A percentile compares a stretch with the other conserved stretches of the same genome.
Evolutionary conservation across 2,113 vertebrate genomes (phyloP).

Genomic region (Tichodroma muraria): DNA sequence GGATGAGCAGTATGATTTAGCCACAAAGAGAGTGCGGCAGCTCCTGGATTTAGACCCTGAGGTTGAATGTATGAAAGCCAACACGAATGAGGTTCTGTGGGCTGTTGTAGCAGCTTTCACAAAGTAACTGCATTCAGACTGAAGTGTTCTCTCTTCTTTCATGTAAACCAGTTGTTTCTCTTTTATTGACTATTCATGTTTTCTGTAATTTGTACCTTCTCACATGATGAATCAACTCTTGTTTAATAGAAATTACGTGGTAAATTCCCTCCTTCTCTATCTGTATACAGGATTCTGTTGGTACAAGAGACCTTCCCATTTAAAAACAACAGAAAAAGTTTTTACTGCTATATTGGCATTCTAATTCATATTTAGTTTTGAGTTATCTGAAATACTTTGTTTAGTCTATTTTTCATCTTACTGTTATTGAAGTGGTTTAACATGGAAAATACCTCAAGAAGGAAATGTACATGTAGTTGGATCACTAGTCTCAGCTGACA

Average conservation of each 20-base stretch:
- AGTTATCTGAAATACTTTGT: conserved; percentile 25
- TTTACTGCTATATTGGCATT: conserved; percentile 75
- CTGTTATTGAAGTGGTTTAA: conserved; percentile 40
- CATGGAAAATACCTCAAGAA: conserved; percentile 14
- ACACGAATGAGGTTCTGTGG: conserved; percentile 89
- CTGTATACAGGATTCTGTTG: conserved; percentile 67
- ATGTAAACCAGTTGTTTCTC: conserved; percentile 62
- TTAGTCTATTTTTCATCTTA: conserved; percentile 17
- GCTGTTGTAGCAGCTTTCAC: conserved; percentile 94
- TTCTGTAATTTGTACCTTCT: conserved; percentile 71
- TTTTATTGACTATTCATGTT: conserved; percentile 65
- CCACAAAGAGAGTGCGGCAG: conserved; percentile 92
- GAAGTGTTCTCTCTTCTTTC: conserved; percentile 36
- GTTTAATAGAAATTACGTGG: conserved; percentile 60
- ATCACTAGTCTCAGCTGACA: conserved; percentile 39
- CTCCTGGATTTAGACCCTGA: conserved; percentile 94
- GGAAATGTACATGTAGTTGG: conserved; percentile 3
- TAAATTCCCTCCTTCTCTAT: conserved; percentile 46
- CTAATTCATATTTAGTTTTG: conserved; percentile 45
- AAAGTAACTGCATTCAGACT: conserved; percentile 75
- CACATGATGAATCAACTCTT: conserved; percentile 55
- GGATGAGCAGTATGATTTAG: conserved; percentile 94
- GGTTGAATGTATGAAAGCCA: conserved; percentile 88
- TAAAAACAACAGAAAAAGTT: conserved; percentile 23
- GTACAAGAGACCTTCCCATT: conserved; percentile 71